Base-by-base conservation (phyloP, 1,140 invertebrate genomes). In the Aporrectodea caliginosa region DNA sequence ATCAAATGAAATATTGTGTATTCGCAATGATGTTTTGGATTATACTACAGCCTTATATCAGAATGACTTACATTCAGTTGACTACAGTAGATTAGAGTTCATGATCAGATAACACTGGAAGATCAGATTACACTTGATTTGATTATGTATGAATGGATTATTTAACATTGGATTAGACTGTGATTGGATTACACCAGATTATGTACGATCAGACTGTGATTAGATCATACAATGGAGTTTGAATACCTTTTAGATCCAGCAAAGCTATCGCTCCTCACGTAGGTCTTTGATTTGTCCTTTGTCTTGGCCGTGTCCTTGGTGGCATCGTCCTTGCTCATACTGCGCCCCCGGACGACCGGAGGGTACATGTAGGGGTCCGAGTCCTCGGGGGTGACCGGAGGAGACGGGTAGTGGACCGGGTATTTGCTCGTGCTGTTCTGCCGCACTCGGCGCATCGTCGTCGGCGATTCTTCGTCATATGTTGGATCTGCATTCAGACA, bases 401-500 rank as follows among this genome's bases (percentile, higher is more conserved):
- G 33, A 6, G 71, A 35, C 1, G 71, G 71, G 34, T 70, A 79
- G 14, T 31, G 31, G n/a, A 71, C 43, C n/a, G 78, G 78, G 43
- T 79, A 79, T 16, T 75, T 74, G 69, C 58, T 33, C 1, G 71
- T 32, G n/a, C 35, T 70, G 33, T 27, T 79, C 27, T 29, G 35
- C 22, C 35, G 14, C 6, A 32, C 32, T 1, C n/a, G 76, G 77
- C 71, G 79, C 68, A 73, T 73, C 43, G n/a, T 33, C 32, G 75
- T 58, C 69, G 75, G 78, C 2, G 79, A 73, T 16, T 76, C 70
- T 71, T 83, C 81, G 14, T 71, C 81, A 68, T 84, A 81, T 32
- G 58, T 76, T 0, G 83, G 83, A 81, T 83, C 82, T 78, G 73
- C 74, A 80, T 43, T 68, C 33, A 81, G 34, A 71, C 32, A 35